phyloP scores from a whole-genome alignment of 1,140 invertebrate species.

The Drosophila kepulauana region DNA sequence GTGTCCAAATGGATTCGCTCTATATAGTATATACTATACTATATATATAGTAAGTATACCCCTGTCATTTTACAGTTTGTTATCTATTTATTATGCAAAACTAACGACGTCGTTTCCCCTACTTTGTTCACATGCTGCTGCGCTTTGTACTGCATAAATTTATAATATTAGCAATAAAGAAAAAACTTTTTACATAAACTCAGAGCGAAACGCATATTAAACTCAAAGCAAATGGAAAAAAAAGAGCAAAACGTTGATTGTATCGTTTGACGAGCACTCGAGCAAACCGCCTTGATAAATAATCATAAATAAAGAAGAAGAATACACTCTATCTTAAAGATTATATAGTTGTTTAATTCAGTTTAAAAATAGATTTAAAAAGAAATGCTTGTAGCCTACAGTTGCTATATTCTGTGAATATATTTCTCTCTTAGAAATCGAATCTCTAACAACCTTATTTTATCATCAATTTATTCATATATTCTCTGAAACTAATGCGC shows the following conservation, averaged over 20 bases:
- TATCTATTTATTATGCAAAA: constrained; percentile 66
- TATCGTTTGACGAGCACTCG: constrained; percentile 22
- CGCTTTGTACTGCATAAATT: constrained; percentile 61
- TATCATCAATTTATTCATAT: too few relatives aligned
- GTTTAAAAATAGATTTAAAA: too few relatives aligned
- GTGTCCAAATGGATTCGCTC: constrained; percentile 3
- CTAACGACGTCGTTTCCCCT: constrained; percentile 48
- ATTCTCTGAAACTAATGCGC: too few relatives aligned
- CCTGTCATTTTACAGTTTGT: constrained; percentile 44
- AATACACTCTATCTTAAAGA: neutral
- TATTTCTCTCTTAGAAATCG: too few relatives aligned
- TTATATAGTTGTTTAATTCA: too few relatives aligned
- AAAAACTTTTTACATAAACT: constrained; percentile 61
- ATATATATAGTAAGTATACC: neutral
- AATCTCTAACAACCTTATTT: too few relatives aligned
- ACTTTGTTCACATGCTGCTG: constrained; percentile 31
- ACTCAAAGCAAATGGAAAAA: constrained; percentile 19
- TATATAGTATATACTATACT: neutral
- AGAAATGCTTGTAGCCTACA: too few relatives aligned
- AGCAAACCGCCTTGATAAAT: constrained; percentile 17
- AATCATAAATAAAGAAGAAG: neutral
- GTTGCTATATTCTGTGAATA: too few relatives aligned
- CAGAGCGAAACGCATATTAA: constrained; percentile 34
- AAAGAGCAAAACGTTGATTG: constrained; percentile 28
- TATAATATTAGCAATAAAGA: constrained; percentile 44